These are phyloP conservation scores for Porites divaricata DNA, from an alignment of 92 coral and sea anemone species.

Conservation along the genomic window DNA sequence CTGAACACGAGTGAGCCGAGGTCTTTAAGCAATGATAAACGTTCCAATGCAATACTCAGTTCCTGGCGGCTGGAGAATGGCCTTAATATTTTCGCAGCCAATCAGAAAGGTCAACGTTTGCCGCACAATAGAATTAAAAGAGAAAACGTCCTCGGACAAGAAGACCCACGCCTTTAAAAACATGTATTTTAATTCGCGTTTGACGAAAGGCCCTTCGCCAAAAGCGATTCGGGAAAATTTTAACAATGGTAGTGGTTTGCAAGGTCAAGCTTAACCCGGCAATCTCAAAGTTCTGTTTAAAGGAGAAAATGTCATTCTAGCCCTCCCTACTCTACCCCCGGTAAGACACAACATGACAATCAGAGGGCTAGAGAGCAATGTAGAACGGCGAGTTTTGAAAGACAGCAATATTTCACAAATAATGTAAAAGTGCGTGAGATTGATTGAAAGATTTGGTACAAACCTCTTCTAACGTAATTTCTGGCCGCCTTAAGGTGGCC, in stretches of 20 bases:
- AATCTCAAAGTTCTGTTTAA: slow-evolving; percentile 32
- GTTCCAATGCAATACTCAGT: slow-evolving; percentile 33
- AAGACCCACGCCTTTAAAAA: slow-evolving; percentile 15
- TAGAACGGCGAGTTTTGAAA: too few species aligned
- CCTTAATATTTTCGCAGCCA: slow-evolving; percentile 37
- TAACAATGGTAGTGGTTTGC: slow-evolving; percentile 29
- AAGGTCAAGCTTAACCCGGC: slow-evolving; percentile 5
- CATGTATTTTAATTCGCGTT: slow-evolving; percentile 3
- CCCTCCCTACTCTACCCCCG: slow-evolving; percentile 30
- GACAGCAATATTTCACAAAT: too few species aligned
- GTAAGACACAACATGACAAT: background rate
- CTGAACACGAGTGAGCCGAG: slow-evolving; percentile 47
- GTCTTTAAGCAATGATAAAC: slow-evolving; percentile 29
- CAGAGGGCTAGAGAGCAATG: too few species aligned
- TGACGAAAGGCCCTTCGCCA: slow-evolving; percentile 23
- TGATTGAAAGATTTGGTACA: too few species aligned
- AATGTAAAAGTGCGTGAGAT: too few species aligned
- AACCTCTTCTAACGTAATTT: too few species aligned
- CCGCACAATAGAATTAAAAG: slow-evolving; percentile 1
- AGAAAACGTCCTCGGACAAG: background rate
- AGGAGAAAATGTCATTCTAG: slow-evolving; percentile 22
- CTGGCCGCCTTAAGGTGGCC: too few species aligned
- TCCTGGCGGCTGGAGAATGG: slow-evolving; percentile 41
- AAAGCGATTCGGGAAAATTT: background rate
- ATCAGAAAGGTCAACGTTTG: slow-evolving; percentile 29